These are phyloP conservation scores for Exocentrus adspersus DNA, from an alignment of 2,888 invertebrate genomes.

Conservation along the genomic window DNA sequence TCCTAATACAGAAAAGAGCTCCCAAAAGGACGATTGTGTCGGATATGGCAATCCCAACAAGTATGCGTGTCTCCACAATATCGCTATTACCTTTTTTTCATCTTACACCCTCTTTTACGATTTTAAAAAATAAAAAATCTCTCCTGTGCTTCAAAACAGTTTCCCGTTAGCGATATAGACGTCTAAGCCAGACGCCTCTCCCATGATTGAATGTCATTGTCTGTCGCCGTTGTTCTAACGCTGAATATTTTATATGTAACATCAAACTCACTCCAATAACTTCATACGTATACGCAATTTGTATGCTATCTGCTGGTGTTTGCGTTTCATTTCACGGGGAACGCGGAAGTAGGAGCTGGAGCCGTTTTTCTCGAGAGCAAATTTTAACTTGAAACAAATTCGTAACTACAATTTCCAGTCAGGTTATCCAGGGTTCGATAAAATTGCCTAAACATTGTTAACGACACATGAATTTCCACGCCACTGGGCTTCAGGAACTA, in stretches of 20 bases:
- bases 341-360: too few relatives aligned
- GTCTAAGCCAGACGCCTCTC: conserved; percentile 12
- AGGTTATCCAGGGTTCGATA: too few relatives aligned
- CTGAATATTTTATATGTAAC: conserved; percentile 12
- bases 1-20: not conserved
- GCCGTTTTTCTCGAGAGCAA: too few relatives aligned
- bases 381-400: too few relatives aligned
- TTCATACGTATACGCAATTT: conserved; percentile 1
- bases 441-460: too few relatives aligned
- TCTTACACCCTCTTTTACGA: not conserved
- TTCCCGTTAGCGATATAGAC: conserved; percentile 5
- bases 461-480: too few relatives aligned
- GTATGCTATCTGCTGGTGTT: not conserved
- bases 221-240: conserved; percentile 6
- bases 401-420: too few relatives aligned
- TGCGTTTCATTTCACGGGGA: not conserved
- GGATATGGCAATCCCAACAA: not conserved
- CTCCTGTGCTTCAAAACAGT: not conserved
- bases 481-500: too few relatives aligned
- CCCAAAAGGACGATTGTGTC: not conserved
- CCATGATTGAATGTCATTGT: conserved; percentile 8
- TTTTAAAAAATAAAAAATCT: conserved; percentile 2
- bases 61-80: not conserved
- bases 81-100: not conserved
- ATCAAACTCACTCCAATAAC: conserved; percentile 6